phyloP scores from a whole-genome alignment of 2,113 vertebrate species.

The Leptodactylus fuscus region DNA sequence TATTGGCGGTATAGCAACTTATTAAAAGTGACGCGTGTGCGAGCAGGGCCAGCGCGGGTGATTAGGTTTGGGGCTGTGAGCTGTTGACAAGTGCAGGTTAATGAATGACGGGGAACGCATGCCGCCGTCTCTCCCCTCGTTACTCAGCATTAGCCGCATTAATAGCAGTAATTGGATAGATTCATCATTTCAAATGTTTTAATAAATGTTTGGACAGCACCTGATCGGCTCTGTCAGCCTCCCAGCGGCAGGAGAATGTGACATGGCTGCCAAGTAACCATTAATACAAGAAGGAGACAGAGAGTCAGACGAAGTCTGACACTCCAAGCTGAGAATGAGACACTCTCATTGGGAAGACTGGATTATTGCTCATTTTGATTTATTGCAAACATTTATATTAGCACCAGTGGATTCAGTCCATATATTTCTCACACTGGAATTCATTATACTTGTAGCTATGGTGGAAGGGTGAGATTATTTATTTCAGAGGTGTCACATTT shows the following conservation, averaged over 20 bases:
- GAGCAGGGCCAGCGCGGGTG: slow-evolving; percentile 83
- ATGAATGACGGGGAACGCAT: slow-evolving; percentile 82
- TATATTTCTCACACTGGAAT: slow-evolving; percentile 47
- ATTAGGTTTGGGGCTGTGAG: slow-evolving; percentile 85
- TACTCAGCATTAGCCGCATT: slow-evolving; percentile 89
- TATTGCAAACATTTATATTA: slow-evolving; percentile 60
- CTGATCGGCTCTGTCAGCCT: slow-evolving; percentile 81
- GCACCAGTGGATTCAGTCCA: slow-evolving; percentile 51
- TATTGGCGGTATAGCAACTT: slow-evolving; percentile 86
- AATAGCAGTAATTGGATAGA: slow-evolving; percentile 90
- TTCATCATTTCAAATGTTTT: slow-evolving; percentile 90
- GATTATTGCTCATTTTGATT: slow-evolving; percentile 58
- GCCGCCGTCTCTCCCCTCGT: slow-evolving; percentile 81
- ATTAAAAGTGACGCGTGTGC: slow-evolving; percentile 89
- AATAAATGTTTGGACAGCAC: slow-evolving; percentile 89
- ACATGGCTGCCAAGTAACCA: slow-evolving; percentile 72
- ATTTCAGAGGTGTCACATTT: slow-evolving; percentile 49
- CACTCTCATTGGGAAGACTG: slow-evolving; percentile 51
- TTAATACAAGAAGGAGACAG: slow-evolving; percentile 71
- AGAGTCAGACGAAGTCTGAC: slow-evolving; percentile 58
- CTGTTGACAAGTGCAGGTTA: slow-evolving; percentile 88
- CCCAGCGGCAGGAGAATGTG: slow-evolving; percentile 78
- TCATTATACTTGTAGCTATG: slow-evolving; percentile 36
- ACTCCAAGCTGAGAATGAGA: slow-evolving; percentile 59
- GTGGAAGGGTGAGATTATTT: slow-evolving; percentile 56